These are phyloP conservation scores for Sebastiscus albofasciatus DNA, from an alignment of 2,797 vertebrate species.

Conservation along the genomic window DNA sequence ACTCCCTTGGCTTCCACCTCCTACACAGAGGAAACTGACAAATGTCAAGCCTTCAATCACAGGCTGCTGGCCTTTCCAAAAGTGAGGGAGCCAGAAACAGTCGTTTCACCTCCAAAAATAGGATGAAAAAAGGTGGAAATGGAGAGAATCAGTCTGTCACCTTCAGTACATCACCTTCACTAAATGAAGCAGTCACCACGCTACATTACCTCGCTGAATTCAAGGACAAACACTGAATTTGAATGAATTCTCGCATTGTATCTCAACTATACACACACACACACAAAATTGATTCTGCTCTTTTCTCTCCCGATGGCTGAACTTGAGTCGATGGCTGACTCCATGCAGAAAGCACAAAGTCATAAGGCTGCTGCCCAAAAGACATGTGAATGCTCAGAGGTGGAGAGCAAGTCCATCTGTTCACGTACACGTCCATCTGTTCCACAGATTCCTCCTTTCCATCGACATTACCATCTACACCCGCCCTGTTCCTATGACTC, in stretches of 20 bases:
- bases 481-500: background rate
- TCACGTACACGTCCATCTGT: conserved; percentile 62
- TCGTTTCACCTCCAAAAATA: conserved; percentile 2
- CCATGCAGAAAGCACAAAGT: conserved; percentile 22
- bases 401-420: conserved; percentile 70
- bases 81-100: conserved; percentile 8
- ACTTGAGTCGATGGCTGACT: conserved; percentile 27
- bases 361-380: conserved; percentile 44
- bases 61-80: conserved; percentile 53
- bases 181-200: conserved; percentile 32
- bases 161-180: conserved; percentile 11
- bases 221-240: conserved; percentile 38
- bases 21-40: conserved; percentile 39
- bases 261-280: background rate
- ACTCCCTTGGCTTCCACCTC: conserved; percentile 26
- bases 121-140: conserved; percentile 9
- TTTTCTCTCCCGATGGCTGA: conserved; percentile 9
- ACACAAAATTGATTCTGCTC: conserved; percentile 19
- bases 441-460: conserved; percentile 56
- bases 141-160: conserved; percentile 20
- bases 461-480: conserved; percentile 50
- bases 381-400: conserved; percentile 57
- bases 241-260: conserved; percentile 10
- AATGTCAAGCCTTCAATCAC: conserved; percentile 68
- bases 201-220: conserved; percentile 25